Evolutionary conservation across 2,113 vertebrate genomes (phyloP).

Genomic region (Helogale parvula): DNA sequence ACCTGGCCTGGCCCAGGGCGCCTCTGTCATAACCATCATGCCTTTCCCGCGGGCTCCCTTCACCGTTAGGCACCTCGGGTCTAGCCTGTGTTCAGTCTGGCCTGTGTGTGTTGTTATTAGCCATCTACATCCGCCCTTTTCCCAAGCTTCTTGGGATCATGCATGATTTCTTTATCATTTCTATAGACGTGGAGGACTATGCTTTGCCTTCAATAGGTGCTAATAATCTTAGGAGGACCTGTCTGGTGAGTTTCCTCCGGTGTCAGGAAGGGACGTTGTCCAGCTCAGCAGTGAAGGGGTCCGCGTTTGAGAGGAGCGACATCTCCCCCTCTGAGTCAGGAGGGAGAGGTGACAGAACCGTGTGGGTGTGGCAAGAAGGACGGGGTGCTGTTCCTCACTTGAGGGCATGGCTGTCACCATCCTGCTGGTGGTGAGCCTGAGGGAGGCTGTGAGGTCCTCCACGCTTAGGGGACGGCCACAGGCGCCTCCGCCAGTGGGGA

Average conservation of each 20-base stretch:
- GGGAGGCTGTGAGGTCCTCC: accelerated
- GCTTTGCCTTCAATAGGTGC: neutral
- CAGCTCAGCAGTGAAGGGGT: neutral
- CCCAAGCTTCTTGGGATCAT: neutral
- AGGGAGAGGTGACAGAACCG: neutral
- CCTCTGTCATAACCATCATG: accelerated
- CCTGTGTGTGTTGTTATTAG: neutral
- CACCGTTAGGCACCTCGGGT: neutral
- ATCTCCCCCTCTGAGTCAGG: neutral
- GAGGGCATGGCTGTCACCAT: accelerated
- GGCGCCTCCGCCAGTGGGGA: neutral
- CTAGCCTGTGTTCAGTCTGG: neutral
- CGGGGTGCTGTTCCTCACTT: neutral
- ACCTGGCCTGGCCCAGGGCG: neutral
- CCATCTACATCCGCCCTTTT: accelerated
- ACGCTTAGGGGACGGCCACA: neutral
- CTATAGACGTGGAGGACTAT: accelerated
- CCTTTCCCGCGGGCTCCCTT: neutral
- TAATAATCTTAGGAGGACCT: too few relatives aligned
- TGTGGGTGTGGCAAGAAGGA: neutral
- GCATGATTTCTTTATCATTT: neutral
- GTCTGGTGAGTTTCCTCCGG: neutral
- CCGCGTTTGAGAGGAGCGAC: neutral
- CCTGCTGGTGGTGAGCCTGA: neutral
- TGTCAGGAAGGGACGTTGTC: neutral